Conservation (phyloP, 2,797 vertebrate genomes). For the Syndactyla subalaris region DNA sequence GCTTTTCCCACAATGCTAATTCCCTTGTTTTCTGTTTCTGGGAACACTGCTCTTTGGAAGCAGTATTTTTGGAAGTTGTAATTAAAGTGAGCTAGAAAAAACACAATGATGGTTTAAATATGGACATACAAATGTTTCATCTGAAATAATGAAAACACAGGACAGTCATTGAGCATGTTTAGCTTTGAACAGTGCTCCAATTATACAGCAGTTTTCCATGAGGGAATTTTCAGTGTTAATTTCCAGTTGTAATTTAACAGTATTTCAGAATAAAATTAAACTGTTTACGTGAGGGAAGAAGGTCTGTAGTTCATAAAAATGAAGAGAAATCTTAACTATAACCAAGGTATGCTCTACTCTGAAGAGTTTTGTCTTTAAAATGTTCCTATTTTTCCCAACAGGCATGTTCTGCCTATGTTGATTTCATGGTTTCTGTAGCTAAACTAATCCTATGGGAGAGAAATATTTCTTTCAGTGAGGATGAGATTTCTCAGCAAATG, state of each 20-base stretch:
- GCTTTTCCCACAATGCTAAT: not conserved
- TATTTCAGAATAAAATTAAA: not conserved
- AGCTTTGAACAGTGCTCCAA: not conserved
- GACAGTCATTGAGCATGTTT: not conserved
- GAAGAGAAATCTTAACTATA: not conserved
- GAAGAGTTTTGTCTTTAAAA: not conserved
- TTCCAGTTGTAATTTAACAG: not conserved
- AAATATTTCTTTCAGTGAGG: slow-evolving; percentile 75
- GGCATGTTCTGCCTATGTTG: slow-evolving; percentile 89
- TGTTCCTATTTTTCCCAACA: slow-evolving; percentile 62
- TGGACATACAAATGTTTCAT: not conserved
- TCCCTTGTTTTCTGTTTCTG: not conserved
- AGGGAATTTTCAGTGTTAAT: not conserved
- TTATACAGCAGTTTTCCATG: not conserved
- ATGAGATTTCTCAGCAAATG: slow-evolving; percentile 80
- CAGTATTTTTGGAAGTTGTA: slow-evolving; percentile 36
- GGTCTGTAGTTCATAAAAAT: not conserved
- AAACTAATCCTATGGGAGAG: slow-evolving; percentile 87
- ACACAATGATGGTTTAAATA: not conserved
- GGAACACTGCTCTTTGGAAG: slow-evolving; percentile 16
- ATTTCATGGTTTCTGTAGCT: slow-evolving; percentile 91
- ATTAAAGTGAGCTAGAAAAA: slow-evolving; percentile 51
- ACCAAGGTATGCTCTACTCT: not conserved
- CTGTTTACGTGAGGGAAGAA: not conserved
- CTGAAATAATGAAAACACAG: slow-evolving; percentile 15